Conservation (phyloP, 2,888 invertebrate genomes). For the Allacma fusca region DNA sequence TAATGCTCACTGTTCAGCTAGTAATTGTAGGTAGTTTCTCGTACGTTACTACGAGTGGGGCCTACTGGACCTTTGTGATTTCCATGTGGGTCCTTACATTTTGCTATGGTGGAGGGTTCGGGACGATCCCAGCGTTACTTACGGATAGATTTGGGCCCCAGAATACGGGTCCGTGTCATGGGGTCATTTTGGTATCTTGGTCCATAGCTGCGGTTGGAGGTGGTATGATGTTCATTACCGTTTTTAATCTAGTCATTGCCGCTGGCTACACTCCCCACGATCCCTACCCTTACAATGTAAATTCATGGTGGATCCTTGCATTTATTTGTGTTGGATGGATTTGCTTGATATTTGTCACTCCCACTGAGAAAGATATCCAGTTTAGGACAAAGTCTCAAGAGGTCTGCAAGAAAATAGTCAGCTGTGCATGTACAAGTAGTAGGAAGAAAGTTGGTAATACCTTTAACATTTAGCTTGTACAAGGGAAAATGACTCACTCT, state of each 20-base stretch:
- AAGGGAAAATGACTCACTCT: no score
- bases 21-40: conserved; percentile 49
- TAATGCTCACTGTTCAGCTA: conserved; percentile 53
- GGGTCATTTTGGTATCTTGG: conserved; percentile 56
- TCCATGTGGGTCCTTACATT: conserved; percentile 53
- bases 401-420: no score
- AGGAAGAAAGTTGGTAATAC: no score
- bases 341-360: conserved; percentile 48
- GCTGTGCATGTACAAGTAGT: no score
- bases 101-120: conserved; percentile 42
- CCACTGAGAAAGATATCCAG: conserved; percentile 51
- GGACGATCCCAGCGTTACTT: conserved; percentile 43
- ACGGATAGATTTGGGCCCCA: conserved; percentile 49
- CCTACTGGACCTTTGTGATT: conserved; percentile 54
- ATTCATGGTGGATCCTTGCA: conserved; percentile 55
- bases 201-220: conserved; percentile 55
- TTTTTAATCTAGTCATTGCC: conserved; percentile 46
- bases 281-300: conserved; percentile 55
- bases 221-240: conserved; percentile 52
- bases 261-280: conserved; percentile 37
- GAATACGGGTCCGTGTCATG: conserved; percentile 57
- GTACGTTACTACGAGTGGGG: conserved; percentile 46
- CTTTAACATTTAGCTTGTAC: no score
- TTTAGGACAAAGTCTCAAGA: no score
- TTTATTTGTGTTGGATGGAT: conserved; percentile 53